phyloP scores from a whole-genome alignment of 2,113 vertebrate species.

The Brevimyrus niger region DNA sequence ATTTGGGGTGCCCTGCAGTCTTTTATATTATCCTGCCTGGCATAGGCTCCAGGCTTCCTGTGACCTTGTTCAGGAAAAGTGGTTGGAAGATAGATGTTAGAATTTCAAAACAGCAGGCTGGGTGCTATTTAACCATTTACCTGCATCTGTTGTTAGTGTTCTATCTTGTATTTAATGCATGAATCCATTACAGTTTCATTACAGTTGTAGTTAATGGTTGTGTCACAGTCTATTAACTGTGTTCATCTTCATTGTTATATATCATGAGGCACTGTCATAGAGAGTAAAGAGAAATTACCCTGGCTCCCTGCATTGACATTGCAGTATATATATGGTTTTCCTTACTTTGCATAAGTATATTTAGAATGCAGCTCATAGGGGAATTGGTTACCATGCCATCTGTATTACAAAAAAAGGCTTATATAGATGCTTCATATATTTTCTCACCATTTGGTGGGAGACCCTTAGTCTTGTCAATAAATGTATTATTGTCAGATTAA shows the following conservation, averaged over 20 bases:
- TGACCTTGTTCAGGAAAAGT: constrained; percentile 23
- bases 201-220: constrained; percentile 69
- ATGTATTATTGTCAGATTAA: too few species aligned
- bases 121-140: constrained; percentile 59
- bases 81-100: constrained; percentile 18
- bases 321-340: constrained; percentile 42
- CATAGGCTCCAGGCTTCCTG: background rate
- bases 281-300: constrained; percentile 63
- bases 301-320: constrained; percentile 40
- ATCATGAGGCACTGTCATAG: constrained; percentile 55
- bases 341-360: constrained; percentile 3
- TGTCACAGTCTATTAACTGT: constrained; percentile 70
- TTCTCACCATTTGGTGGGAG: background rate
- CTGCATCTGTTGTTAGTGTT: constrained; percentile 42
- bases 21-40: background rate
- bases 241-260: constrained; percentile 66
- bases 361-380: background rate
- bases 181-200: constrained; percentile 52
- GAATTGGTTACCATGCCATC: constrained; percentile 29
- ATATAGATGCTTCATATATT: background rate
- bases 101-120: constrained; percentile 36
- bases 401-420: background rate
- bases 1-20: background rate
- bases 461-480: constrained; percentile 33
- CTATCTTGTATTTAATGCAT: constrained; percentile 54